Evolutionary conservation across 2,888 invertebrate species (phyloP).

Genomic region (Myopa tessellatipennis): DNA sequence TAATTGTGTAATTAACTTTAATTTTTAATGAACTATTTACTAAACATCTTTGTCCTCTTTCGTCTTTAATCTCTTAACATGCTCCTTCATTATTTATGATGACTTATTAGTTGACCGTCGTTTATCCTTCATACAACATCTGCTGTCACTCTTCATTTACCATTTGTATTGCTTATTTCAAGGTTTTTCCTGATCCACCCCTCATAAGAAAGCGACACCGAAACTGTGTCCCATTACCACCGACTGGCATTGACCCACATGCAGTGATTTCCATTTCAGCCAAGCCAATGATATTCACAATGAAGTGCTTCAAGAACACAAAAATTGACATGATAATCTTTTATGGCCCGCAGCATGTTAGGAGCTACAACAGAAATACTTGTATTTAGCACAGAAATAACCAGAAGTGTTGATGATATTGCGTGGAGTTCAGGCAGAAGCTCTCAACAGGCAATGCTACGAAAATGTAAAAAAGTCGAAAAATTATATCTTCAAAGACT

Average conservation of each 20-base stretch:
- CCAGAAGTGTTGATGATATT: background rate
- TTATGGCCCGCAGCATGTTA: conserved; percentile 12
- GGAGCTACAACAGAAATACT: background rate
- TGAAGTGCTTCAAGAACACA: conserved; percentile 1
- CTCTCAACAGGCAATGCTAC: background rate
- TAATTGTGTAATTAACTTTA: too few relatives aligned
- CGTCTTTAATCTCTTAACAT: too few relatives aligned
- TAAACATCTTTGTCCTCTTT: too few relatives aligned
- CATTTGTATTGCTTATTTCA: too few relatives aligned
- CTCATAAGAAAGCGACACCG: background rate
- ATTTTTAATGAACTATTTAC: too few relatives aligned
- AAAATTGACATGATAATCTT: conserved; percentile 2
- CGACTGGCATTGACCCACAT: background rate
- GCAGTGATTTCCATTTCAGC: conserved; percentile 1
- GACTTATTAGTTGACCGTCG: too few relatives aligned
- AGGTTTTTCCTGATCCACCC: too few relatives aligned
- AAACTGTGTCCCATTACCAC: background rate
- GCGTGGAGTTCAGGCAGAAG: background rate
- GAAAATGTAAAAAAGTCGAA: too few relatives aligned
- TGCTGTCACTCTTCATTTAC: too few relatives aligned
- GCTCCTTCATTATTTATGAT: too few relatives aligned
- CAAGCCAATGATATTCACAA: background rate
- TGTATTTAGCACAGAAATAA: background rate
- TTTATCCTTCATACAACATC: too few relatives aligned
- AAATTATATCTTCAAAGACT: too few relatives aligned